Evolutionary conservation across 2,888 invertebrate genomes (phyloP).

Genomic region (Ormyrus pomaceus): DNA sequence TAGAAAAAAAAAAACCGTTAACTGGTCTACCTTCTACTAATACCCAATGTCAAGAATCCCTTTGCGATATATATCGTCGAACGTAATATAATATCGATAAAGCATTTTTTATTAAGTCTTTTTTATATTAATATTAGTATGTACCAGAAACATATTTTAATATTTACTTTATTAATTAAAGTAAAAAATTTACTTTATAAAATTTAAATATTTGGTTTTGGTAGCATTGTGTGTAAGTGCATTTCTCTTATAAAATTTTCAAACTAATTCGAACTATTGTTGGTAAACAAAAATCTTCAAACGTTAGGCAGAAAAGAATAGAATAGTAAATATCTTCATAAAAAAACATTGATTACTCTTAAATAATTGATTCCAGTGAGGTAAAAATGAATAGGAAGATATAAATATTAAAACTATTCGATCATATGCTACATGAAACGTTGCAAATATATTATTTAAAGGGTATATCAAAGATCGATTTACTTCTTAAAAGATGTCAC

Average conservation of each 20-base stretch:
- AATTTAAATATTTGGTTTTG: too few species aligned
- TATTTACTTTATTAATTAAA: too few species aligned
- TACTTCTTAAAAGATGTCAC: not conserved
- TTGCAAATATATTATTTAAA: not conserved
- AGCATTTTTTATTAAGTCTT: too few species aligned
- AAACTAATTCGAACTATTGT: too few species aligned
- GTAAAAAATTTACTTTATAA: too few species aligned
- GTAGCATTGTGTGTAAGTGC: too few species aligned
- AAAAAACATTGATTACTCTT: slow-evolving; percentile 16
- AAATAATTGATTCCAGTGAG: not conserved
- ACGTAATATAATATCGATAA: too few species aligned
- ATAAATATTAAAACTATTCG: slow-evolving; percentile 20
- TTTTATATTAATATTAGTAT: too few species aligned
- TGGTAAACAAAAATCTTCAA: not conserved
- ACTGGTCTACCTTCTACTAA: not conserved
- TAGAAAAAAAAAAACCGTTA: slow-evolving; percentile 27
- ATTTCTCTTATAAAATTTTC: too few species aligned
- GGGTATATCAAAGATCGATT: not conserved
- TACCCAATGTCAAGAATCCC: too few species aligned
- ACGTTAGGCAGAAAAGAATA: not conserved
- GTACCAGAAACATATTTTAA: too few species aligned
- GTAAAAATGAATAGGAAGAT: not conserved
- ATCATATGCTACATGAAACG: slow-evolving; percentile 1
- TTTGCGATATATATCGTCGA: too few species aligned
- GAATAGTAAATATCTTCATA: not conserved